phyloP scores from a whole-genome alignment of 2,797 vertebrate genomes.

The Gobionotothen gibberifrons region DNA sequence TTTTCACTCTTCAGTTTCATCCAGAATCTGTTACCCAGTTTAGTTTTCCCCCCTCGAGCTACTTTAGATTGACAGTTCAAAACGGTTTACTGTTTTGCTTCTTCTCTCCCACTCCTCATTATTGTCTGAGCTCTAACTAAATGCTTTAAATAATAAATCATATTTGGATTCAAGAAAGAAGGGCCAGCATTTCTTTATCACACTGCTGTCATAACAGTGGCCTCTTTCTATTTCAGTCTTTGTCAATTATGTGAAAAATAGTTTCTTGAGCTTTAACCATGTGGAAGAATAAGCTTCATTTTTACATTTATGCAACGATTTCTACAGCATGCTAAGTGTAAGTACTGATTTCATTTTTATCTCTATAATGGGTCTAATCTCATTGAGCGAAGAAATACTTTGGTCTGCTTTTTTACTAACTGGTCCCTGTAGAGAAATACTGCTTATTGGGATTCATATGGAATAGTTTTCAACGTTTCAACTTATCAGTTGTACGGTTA shows the following conservation, averaged over 20 bases:
- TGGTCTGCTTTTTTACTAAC: constrained; percentile 16
- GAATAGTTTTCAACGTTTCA: constrained; percentile 22
- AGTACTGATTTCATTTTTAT: constrained; percentile 1
- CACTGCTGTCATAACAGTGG: constrained; percentile 45
- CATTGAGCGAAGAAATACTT: constrained; percentile 19
- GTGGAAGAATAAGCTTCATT: background rate
- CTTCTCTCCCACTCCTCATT: constrained; percentile 31
- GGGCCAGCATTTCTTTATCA: constrained; percentile 44
- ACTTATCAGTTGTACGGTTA: constrained; percentile 59
- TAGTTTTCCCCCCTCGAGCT: constrained; percentile 71
- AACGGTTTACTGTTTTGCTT: constrained; percentile 70
- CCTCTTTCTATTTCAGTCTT: constrained; percentile 42
- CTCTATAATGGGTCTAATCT: constrained; percentile 9
- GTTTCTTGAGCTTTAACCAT: constrained; percentile 4
- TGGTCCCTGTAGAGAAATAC: constrained; percentile 16
- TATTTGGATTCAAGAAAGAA: constrained; percentile 56
- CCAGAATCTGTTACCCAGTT: constrained; percentile 72
- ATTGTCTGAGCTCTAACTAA: constrained; percentile 56
- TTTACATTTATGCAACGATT: constrained; percentile 12
- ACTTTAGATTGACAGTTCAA: constrained; percentile 78
- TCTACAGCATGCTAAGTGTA: background rate
- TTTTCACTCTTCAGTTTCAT: constrained; percentile 70
- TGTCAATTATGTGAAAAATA: constrained; percentile 30
- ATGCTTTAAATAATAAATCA: constrained; percentile 80
- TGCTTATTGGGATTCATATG: constrained; percentile 49